phyloP scores from a whole-genome alignment of 1,140 invertebrate species.

The Leptoteleia sp. region DNA sequence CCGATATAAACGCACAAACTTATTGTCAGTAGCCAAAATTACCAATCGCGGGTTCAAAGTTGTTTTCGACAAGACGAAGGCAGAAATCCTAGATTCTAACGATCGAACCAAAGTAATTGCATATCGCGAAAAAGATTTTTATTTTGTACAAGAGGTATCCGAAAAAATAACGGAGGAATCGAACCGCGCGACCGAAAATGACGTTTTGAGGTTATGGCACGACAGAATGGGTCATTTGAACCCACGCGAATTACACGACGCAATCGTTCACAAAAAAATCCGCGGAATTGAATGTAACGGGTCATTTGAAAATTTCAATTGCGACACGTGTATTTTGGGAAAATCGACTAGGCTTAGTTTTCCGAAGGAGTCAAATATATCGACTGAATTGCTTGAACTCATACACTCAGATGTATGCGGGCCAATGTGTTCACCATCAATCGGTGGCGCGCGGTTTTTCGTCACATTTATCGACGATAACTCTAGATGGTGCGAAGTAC shows the following conservation, averaged over 20 bases:
- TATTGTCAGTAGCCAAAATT: too few relatives aligned
- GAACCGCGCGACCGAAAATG: neutral
- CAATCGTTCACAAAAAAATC: neutral
- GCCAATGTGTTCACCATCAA: conserved; percentile 3
- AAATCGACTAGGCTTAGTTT: conserved; percentile 2
- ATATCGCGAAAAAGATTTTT: conserved; percentile 4
- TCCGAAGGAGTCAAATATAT: neutral
- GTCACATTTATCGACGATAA: conserved; percentile 23
- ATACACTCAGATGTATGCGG: conserved; percentile 14
- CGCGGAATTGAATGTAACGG: conserved; percentile 4
- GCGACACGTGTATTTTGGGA: conserved; percentile 9
- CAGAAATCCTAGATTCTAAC: neutral
- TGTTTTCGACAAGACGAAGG: neutral
- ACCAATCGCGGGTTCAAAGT: neutral
- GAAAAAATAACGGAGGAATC: neutral
- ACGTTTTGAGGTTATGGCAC: neutral
- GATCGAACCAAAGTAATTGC: neutral
- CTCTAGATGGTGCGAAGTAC: conserved; percentile 11
- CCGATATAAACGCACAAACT: neutral
- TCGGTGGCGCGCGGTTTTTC: neutral
- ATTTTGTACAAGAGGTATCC: conserved; percentile 17
- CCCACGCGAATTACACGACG: too few relatives aligned
- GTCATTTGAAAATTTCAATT: neutral
- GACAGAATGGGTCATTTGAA: too few relatives aligned
- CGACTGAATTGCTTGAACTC: conserved; percentile 6